Evolutionary conservation across 2,888 invertebrate species (phyloP), one percentile per base, ranked within the genome.

Genomic region (Drosophila lacicola): DNA sequence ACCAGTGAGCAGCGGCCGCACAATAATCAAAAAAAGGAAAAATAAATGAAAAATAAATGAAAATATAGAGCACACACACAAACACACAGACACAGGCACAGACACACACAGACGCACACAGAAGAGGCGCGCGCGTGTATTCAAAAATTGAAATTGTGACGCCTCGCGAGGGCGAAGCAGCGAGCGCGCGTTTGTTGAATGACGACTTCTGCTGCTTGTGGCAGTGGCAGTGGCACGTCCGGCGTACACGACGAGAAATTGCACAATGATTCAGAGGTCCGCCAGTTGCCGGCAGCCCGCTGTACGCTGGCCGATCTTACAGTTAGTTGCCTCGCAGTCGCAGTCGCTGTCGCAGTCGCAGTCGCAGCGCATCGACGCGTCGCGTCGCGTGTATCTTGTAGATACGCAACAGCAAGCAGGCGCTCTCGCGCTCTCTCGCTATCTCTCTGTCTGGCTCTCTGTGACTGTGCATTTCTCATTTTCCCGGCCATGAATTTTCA

Each of bases 261-360:
- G 85, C 81, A 80, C 78, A 89, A 90, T 89, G 89, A 88, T 77
- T 80, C 72, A 76, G 74, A 78, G 68, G 70, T 60, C 77, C 55
- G 51, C 19, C 68, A 70, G 73, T 67, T 49, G 64, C 70, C 78
- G 49, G 62, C 69, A 56, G 58, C 57, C 50, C 53, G 67, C 50
- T 36, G n/a, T 46, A 56, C 47, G 54, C 55, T 69, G 33, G 69
- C 14, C 72, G 75, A 75, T 75, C 75, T 78, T 78, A 68, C 74
- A 73, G 78, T 78, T 74, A 60, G 64, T 47, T 53, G 53, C 29
- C 51, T 50, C 56, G 63, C 65, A 29, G 51, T 36, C 19, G 49
- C 49, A 33, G 14, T n/a, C 6, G 39, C 17, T 17, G 25, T 25
- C 25, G 41, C 41, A 2, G 25, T 25, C 25, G 41, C 41, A 2